Percentiles rank a stretch among this genome's conserved stretches.
phyloP scores from a whole-genome alignment of 1,140 invertebrate species.

The Hydropsyche tenuis region DNA sequence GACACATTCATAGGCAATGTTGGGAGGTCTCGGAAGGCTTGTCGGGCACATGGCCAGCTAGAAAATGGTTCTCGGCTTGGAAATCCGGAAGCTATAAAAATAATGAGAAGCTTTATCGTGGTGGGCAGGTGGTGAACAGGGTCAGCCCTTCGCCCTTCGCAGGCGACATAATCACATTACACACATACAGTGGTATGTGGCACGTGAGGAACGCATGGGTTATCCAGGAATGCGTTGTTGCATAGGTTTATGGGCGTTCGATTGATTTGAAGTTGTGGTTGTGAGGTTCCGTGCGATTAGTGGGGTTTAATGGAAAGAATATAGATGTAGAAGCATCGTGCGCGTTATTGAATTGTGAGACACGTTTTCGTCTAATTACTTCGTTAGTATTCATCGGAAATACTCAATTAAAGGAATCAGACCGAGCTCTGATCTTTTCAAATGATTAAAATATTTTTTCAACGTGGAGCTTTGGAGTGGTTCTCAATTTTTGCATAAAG shows the following conservation, averaged over 20 bases:
- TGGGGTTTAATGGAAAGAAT: background rate
- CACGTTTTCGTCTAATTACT: constrained; percentile 9
- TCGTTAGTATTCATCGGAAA: constrained; percentile 19
- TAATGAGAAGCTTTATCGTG: constrained; percentile 38
- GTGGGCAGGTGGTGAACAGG: constrained; percentile 18
- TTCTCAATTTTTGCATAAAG: too few species aligned
- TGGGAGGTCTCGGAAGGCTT: background rate
- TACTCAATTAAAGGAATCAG: constrained; percentile 18
- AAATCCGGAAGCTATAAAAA: constrained; percentile 41
- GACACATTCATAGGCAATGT: too few species aligned
- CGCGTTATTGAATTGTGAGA: background rate
- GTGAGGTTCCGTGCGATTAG: too few species aligned
- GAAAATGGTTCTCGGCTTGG: constrained; percentile 12
- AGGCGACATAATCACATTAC: constrained; percentile 31
- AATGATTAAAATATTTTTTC: too few species aligned
- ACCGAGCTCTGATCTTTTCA: background rate
- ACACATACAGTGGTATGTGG: background rate
- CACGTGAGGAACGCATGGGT: background rate
- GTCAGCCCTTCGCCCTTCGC: constrained; percentile 16
- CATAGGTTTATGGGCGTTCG: too few species aligned
- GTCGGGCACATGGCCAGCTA: constrained; percentile 13
- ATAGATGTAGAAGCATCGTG: background rate
- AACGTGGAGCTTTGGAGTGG: too few species aligned
- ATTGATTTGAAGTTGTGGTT: too few species aligned
- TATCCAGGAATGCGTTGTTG: background rate